Evolutionary conservation across 1,140 invertebrate genomes (phyloP).

Genomic region (Chionoecetes opilio): DNA sequence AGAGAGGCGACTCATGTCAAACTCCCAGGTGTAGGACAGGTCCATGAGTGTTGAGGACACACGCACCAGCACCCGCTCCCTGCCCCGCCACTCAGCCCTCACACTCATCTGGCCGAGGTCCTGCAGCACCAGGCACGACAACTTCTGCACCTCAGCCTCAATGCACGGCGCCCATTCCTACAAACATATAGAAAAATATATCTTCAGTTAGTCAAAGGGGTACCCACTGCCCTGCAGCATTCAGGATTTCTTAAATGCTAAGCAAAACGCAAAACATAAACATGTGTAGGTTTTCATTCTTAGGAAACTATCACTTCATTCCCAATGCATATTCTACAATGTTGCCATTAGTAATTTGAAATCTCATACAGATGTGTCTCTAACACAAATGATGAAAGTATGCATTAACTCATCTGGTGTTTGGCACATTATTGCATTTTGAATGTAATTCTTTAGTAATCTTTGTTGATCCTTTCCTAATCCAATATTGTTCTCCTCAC

Average conservation of each 20-base stretch:
- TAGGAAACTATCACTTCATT: too few species aligned
- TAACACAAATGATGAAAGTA: too few species aligned
- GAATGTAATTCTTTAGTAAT: too few species aligned
- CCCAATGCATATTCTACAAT: too few species aligned
- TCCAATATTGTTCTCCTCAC: too few species aligned
- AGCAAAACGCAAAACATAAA: not conserved
- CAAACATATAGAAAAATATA: not conserved
- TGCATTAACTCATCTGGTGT: too few species aligned
- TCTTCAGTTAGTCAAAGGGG: not conserved
- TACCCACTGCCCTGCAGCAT: not conserved
- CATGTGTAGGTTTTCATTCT: too few species aligned
- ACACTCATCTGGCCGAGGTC: conserved; percentile 57
- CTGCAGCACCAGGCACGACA: conserved; percentile 49
- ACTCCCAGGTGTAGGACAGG: conserved; percentile 62
- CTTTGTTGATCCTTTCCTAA: too few species aligned
- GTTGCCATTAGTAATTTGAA: too few species aligned
- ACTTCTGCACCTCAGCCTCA: conserved; percentile 49
- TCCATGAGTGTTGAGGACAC: conserved; percentile 54
- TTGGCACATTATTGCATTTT: too few species aligned
- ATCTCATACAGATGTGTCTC: too few species aligned
- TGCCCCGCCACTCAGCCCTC: conserved; percentile 8
- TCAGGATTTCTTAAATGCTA: not conserved
- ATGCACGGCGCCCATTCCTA: conserved; percentile 68
- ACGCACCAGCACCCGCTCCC: not conserved
- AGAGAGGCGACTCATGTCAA: conserved; percentile 56